phyloP scores from a whole-genome alignment of 2,888 invertebrate genomes.

The Macrophya annulata region DNA sequence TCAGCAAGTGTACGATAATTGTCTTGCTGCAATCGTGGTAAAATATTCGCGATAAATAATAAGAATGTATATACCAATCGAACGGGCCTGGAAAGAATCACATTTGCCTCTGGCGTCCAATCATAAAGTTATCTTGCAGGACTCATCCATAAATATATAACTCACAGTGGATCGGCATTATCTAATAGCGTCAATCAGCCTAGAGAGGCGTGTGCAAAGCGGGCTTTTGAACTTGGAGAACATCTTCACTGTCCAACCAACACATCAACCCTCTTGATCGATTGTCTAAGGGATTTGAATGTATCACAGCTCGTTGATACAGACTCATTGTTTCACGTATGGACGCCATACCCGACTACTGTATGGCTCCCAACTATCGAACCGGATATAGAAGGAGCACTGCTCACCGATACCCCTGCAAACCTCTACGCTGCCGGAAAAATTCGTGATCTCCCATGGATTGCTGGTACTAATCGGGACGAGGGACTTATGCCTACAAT shows the following conservation, averaged over 20 bases:
- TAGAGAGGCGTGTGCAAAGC: background rate
- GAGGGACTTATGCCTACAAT: slow-evolving; percentile 62
- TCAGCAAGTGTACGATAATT: too few species aligned
- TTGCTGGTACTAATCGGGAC: slow-evolving; percentile 59
- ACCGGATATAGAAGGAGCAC: slow-evolving; percentile 62
- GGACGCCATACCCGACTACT: slow-evolving; percentile 28
- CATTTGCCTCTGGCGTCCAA: background rate
- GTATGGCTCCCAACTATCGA: slow-evolving; percentile 64
- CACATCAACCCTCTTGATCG: slow-evolving; percentile 42
- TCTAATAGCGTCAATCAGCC: background rate
- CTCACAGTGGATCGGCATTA: background rate
- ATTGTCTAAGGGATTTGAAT: slow-evolving; percentile 62
- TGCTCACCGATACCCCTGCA: slow-evolving; percentile 62
- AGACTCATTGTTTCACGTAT: slow-evolving; percentile 45
- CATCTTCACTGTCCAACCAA: slow-evolving; percentile 29
- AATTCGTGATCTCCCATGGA: slow-evolving; percentile 62
- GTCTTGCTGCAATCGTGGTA: too few species aligned
- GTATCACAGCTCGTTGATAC: background rate
- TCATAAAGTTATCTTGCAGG: background rate
- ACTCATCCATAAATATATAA: slow-evolving; percentile 23
- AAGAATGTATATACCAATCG: too few species aligned
- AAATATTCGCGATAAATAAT: too few species aligned
- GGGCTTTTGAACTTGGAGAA: background rate
- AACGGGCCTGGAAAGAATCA: too few species aligned
- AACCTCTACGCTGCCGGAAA: slow-evolving; percentile 57